phyloP scores from a whole-genome alignment of 2,888 invertebrate species.

The Drosophila fungiperda region DNA sequence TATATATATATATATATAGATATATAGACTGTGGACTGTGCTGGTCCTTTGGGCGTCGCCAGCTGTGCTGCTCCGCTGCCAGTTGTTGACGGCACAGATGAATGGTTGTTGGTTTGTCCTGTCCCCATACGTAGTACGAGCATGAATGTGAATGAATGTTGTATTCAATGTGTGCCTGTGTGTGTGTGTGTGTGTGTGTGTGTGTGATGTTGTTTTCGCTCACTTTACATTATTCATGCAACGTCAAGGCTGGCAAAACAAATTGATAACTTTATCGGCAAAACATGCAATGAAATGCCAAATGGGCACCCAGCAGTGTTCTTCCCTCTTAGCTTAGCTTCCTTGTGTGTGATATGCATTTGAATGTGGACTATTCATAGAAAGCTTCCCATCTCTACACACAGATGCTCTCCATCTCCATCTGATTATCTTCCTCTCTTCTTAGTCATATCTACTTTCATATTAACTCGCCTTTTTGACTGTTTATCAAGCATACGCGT shows the following conservation, averaged over 20 bases:
- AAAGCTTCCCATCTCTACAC: background rate
- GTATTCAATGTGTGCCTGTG: conserved; percentile 2
- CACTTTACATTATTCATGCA: conserved; percentile 81
- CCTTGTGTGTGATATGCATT: conserved; percentile 69
- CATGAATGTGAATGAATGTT: conserved; percentile 22
- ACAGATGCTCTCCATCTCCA: background rate
- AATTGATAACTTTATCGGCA: conserved; percentile 84
- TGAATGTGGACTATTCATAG: conserved; percentile 37
- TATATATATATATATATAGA: conserved; percentile 4
- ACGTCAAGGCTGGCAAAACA: conserved; percentile 82
- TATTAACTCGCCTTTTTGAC: background rate
- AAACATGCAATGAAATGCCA: conserved; percentile 82
- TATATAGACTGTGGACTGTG: conserved; percentile 15
- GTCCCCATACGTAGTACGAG: conserved; percentile 12
- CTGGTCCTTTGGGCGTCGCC: conserved; percentile 48
- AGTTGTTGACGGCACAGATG: conserved; percentile 62
- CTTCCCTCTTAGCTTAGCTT: conserved; percentile 16
- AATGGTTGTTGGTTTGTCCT: conserved; percentile 38
- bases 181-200: conserved; percentile 13
- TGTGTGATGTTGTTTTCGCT: conserved; percentile 33
- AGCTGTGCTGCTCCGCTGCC: conserved; percentile 45
- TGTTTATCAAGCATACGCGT: conserved; percentile 43
- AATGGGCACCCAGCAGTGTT: conserved; percentile 54
- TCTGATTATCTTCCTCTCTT: too few relatives aligned
- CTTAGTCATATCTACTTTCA: background rate